Conservation (phyloP, 2,113 vertebrate species). For the Cairina moschata region DNA sequence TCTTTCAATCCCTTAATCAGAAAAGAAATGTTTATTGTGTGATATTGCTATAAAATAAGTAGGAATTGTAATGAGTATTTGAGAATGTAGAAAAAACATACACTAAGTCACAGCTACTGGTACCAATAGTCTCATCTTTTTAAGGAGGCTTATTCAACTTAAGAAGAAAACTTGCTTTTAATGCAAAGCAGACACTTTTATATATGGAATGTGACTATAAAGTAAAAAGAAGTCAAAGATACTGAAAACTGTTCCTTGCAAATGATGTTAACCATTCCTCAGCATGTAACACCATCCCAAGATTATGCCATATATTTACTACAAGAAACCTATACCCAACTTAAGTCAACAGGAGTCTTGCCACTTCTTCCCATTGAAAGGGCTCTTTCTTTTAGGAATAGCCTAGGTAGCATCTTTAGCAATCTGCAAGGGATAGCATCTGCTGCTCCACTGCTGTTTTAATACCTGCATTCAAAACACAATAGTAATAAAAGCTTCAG, state of each 20-base stretch:
- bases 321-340: not conserved
- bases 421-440: constrained; percentile 44
- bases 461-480: constrained; percentile 62
- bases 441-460: constrained; percentile 56
- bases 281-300: not conserved
- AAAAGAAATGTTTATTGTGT: constrained; percentile 29
- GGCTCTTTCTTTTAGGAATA: constrained; percentile 37
- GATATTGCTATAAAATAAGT: constrained; percentile 7
- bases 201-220: not conserved
- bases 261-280: not conserved
- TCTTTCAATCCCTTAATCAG: constrained; percentile 15
- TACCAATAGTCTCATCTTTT: constrained; percentile 6
- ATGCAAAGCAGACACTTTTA: not conserved
- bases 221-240: constrained; percentile 15
- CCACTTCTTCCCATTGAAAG: constrained; percentile 54
- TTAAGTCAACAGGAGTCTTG: constrained; percentile 50
- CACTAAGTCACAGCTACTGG: constrained; percentile 24
- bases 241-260: not conserved
- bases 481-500: constrained; percentile 70
- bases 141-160: constrained; percentile 35
- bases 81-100: constrained; percentile 12
- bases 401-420: constrained; percentile 57
- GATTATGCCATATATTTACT: not conserved
- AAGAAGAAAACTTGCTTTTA: constrained; percentile 33
- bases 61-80: constrained; percentile 41